Percentiles rank a stretch among this genome's conserved stretches.
These are phyloP conservation scores for Cheilosia grossa DNA, from an alignment of 2,888 invertebrate genomes.

Conservation along the genomic window DNA sequence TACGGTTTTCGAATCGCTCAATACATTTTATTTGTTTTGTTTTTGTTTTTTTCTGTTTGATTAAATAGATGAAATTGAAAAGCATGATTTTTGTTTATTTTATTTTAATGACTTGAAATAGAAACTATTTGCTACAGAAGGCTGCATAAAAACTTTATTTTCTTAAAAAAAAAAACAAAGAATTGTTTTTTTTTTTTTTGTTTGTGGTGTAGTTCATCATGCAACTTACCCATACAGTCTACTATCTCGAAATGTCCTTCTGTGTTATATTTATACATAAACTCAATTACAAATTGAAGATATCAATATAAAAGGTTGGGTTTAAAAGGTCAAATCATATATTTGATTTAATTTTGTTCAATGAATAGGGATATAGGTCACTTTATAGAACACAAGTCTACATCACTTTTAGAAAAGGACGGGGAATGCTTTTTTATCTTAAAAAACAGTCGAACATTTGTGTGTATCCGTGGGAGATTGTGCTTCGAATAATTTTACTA, in stretches of 20 bases:
- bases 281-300: constrained; percentile 73
- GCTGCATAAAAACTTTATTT: constrained; percentile 60
- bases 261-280: constrained; percentile 81
- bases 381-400: constrained; percentile 78
- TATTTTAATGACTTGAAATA: constrained; percentile 68
- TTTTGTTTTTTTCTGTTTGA: constrained; percentile 41
- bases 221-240: constrained; percentile 91
- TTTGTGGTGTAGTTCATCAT: constrained; percentile 79
- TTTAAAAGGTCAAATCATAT: constrained; percentile 60
- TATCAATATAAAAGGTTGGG: constrained; percentile 59
- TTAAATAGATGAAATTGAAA: constrained; percentile 77
- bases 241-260: constrained; percentile 95
- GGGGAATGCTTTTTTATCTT: constrained; percentile 1
- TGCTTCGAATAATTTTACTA: constrained; percentile 49
- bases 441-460: constrained; percentile 40
- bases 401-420: constrained; percentile 15
- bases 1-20: constrained; percentile 70
- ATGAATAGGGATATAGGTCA: constrained; percentile 11
- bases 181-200: constrained; percentile 77
- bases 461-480: constrained; percentile 71
- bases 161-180: constrained; percentile 76
- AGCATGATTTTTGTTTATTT: constrained; percentile 78
- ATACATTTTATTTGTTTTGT: too few species aligned
- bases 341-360: constrained; percentile 41
- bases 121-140: constrained; percentile 72